A percentile compares a stretch with the other conserved stretches of the same genome.
Evolutionary conservation across 1,140 invertebrate genomes (phyloP).

Genomic region (Zaprionus capensis): DNA sequence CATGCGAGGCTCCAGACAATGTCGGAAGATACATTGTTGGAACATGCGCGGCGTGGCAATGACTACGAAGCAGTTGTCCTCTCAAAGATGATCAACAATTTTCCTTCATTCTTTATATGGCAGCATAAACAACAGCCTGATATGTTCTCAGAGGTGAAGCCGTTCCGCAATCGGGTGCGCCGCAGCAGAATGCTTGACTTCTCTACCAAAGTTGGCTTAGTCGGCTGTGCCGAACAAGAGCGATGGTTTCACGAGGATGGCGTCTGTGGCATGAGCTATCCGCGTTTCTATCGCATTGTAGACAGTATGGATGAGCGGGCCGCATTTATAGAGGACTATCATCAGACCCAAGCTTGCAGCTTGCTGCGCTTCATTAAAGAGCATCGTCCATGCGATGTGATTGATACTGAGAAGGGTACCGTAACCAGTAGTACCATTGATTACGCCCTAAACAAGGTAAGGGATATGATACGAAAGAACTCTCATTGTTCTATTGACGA

Average conservation of each 20-base stretch:
- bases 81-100: constrained; percentile 86
- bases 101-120: constrained; percentile 87
- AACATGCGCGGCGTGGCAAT: constrained; percentile 72
- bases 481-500: constrained; percentile 69
- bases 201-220: constrained; percentile 87
- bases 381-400: constrained; percentile 43
- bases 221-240: constrained; percentile 86
- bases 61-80: constrained; percentile 84
- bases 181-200: constrained; percentile 85
- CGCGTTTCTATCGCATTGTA: constrained; percentile 86
- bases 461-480: constrained; percentile 63
- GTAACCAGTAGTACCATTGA: constrained; percentile 85
- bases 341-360: constrained; percentile 92
- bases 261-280: constrained; percentile 86
- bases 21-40: constrained; percentile 69
- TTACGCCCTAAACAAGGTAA: constrained; percentile 85
- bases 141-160: constrained; percentile 78
- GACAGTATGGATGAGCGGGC: constrained; percentile 84
- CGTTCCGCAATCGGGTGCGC: constrained; percentile 86
- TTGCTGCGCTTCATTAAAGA: constrained; percentile 91
- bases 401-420: constrained; percentile 51
- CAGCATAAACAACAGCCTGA: constrained; percentile 74
- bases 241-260: constrained; percentile 87
- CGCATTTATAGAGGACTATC: constrained; percentile 86
- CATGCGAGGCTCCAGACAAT: constrained; percentile 81